These are phyloP conservation scores for Odontamblyopus rebecca DNA, from an alignment of 2,797 vertebrate species.

Conservation along the genomic window DNA sequence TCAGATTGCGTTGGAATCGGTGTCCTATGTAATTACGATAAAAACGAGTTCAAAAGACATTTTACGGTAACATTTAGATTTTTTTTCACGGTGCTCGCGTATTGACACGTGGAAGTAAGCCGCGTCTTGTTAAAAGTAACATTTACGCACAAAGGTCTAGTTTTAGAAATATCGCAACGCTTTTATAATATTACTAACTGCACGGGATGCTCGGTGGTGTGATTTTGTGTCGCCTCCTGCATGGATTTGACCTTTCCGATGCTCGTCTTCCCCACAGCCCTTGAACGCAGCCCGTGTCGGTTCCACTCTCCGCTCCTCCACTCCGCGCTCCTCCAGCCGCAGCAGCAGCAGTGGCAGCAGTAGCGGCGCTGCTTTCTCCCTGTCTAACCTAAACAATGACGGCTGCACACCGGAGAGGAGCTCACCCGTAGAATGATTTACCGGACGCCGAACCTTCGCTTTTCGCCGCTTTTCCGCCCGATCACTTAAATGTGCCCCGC, in stretches of 20 bases:
- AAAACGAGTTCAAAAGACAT: too few species aligned
- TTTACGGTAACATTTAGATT: too few species aligned
- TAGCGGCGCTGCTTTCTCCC: constrained; percentile 57
- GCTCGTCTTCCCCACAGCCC: constrained; percentile 19
- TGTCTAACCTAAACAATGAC: constrained; percentile 87
- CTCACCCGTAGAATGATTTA: constrained; percentile 72
- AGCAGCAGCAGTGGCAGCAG: constrained; percentile 39
- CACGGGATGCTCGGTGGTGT: neutral
- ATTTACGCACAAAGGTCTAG: neutral
- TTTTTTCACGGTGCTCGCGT: too few species aligned
- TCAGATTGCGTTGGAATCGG: too few species aligned
- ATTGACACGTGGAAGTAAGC: too few species aligned
- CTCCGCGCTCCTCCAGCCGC: constrained; percentile 26
- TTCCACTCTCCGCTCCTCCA: constrained; percentile 36
- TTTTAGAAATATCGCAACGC: too few species aligned
- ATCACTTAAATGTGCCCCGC: constrained; percentile 56
- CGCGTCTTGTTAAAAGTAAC: neutral
- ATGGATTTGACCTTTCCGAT: neutral
- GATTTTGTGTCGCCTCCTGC: neutral
- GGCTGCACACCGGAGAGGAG: constrained; percentile 65
- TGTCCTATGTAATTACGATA: too few species aligned
- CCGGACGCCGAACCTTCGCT: constrained; percentile 44
- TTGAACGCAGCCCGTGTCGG: constrained; percentile 47
- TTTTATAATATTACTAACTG: too few species aligned
- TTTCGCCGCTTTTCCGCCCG: constrained; percentile 56